Evolutionary conservation across 2,113 vertebrate genomes (phyloP).

Genomic region (Genyomyrus donnyi): DNA sequence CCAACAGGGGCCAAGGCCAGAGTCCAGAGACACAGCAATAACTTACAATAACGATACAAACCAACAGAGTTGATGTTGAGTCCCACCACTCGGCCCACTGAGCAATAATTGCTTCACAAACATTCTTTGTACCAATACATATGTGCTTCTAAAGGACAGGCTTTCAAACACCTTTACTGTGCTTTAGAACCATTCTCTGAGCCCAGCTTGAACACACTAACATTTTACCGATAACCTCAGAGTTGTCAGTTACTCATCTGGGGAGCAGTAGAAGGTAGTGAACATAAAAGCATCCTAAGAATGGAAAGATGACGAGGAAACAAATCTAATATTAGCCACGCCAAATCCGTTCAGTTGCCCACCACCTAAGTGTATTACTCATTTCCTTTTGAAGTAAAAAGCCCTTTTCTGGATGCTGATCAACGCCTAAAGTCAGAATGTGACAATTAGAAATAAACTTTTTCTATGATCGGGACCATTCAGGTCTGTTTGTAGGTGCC

Average conservation of each 20-base stretch:
- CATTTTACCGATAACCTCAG: not conserved
- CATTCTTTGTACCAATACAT: not conserved
- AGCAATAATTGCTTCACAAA: not conserved
- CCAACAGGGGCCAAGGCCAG: too few relatives aligned
- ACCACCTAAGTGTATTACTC: not conserved
- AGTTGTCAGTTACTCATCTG: not conserved
- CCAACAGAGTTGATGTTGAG: not conserved
- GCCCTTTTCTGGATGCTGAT: not conserved
- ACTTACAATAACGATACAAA: not conserved
- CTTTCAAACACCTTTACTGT: not conserved
- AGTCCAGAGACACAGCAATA: not conserved
- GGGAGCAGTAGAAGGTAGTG: not conserved
- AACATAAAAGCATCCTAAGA: not conserved
- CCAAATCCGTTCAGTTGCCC: not conserved
- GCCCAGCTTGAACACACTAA: not conserved
- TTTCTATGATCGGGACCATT: not conserved
- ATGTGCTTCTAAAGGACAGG: not conserved
- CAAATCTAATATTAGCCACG: not conserved
- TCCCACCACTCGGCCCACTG: not conserved
- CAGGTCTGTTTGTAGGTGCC: not conserved
- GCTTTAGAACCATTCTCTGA: not conserved
- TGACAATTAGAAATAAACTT: not conserved
- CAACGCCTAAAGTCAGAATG: not conserved
- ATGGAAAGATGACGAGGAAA: not conserved
- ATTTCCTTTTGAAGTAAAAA: not conserved